Evolutionary conservation across 2,888 invertebrate genomes (phyloP), one percentile per base, ranked within the genome.

Genomic region (Amphipoea oculea): DNA sequence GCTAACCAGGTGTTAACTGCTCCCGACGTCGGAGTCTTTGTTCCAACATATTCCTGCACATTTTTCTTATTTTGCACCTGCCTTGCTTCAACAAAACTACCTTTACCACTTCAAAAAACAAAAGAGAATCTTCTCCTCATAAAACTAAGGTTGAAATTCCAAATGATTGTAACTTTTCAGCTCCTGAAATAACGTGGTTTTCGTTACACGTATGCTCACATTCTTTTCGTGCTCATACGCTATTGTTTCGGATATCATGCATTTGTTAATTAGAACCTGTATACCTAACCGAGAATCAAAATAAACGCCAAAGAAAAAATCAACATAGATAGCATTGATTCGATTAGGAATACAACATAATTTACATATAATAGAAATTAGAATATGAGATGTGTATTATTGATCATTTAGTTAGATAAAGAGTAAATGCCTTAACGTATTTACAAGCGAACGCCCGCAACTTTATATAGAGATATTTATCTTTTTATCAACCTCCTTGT

Each of bases 11-110:
- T 92, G 92, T 85, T 91, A 93, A 93, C 88, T 88, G 85, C 83
- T 79, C 78, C 86, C 79, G 73, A 85, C 78, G 88, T 82, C 83
- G 42, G 75, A 65, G 76, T 82, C 92, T 92, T 93, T 93, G 92
- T 93, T 91, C 86, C 80, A 48, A 83, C 81, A 81, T 86, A 83
- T 85, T 88, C 89, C 84, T 79, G 85, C 86, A 86, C 85, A 88
- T 92, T 91, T 92, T 90, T 91, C 92, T 90, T 89, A 90, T 92
- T 93, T 93, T 86, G 90, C 93, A 93, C 92, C 91, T 92, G 90
- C 79, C 83, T 77, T 78, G 65, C 42, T 63, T 63, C 42, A 54
- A 76, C 83, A 77, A 86, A 83, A 76, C 79, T 82, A 75, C 65
- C 51, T 60, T 65, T 62, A 69, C 79, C 20, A 9, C 4, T 29